A percentile compares a stretch with the other conserved stretches of the same genome.
Evolutionary conservation across 2,888 invertebrate genomes (phyloP).

Genomic region (Eristalinus sepulchralis): DNA sequence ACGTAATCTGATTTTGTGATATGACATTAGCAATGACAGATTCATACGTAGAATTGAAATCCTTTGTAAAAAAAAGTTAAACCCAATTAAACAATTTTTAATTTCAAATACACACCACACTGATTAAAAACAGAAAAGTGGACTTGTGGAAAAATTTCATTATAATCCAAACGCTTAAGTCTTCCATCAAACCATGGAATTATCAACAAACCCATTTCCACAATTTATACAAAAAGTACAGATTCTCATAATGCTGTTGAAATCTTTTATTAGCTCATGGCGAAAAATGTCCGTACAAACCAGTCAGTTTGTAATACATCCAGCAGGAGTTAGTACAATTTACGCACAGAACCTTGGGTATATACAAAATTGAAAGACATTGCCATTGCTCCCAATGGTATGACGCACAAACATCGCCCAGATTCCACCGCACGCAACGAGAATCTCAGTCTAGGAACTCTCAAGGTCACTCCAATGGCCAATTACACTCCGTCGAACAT

Average conservation of each 20-base stretch:
- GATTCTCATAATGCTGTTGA: not conserved
- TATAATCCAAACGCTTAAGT: not conserved
- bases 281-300: no score
- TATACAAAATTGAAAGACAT: not conserved
- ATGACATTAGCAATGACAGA: no score
- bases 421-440: not conserved
- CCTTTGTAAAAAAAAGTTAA: no score
- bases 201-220: not conserved
- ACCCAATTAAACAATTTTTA: no score
- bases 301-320: no score
- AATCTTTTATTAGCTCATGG: not conserved
- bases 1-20: no score
- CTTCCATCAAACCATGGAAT: not conserved
- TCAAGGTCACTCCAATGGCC: not conserved
- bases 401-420: conserved; percentile 19
- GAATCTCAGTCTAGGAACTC: conserved; percentile 21
- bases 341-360: not conserved
- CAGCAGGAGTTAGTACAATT: not conserved
- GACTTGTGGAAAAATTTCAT: no score
- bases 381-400: not conserved
- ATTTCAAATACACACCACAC: no score
- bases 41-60: no score
- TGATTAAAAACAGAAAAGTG: no score
- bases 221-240: not conserved
- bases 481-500: not conserved